A percentile compares a stretch with the other conserved stretches of the same genome.
These are phyloP conservation scores for Psittacara wagleri DNA, from an alignment of 2,113 vertebrate species.

Conservation along the genomic window DNA sequence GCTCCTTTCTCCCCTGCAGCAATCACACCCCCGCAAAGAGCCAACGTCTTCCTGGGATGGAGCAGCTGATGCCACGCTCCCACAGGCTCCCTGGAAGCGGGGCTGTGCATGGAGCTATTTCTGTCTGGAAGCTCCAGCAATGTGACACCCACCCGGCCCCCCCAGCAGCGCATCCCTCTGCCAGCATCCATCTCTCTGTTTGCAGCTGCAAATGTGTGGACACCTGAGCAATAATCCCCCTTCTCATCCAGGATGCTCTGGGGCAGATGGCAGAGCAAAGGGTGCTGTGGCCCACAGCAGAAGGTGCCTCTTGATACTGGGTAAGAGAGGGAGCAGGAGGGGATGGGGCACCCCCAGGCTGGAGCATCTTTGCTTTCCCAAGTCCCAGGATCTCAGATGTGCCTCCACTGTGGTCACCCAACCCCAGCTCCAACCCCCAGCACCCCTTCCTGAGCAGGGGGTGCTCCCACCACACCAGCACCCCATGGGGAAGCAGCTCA, in stretches of 20 bases:
- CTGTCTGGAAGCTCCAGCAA: not conserved
- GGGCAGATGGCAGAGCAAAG: not conserved
- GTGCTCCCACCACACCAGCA: fast-evolving
- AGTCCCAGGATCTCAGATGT: fast-evolving
- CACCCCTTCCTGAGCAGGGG: not conserved
- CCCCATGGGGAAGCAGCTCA: fast-evolving
- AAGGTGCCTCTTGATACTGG: not conserved
- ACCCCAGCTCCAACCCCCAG: not conserved
- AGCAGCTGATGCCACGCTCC: not conserved
- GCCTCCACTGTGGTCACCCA: not conserved
- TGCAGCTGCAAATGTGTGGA: not conserved
- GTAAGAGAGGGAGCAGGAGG: not conserved
- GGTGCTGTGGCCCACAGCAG: not conserved
- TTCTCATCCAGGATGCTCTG: not conserved
- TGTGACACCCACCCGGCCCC: not conserved
- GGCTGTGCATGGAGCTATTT: not conserved
- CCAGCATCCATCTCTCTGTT: not conserved
- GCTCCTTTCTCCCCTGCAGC: not conserved
- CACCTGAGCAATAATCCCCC: not conserved
- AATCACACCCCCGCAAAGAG: fast-evolving
- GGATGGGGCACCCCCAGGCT: fast-evolving
- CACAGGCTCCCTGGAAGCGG: not conserved
- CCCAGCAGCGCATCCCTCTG: not conserved
- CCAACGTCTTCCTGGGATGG: not conserved
- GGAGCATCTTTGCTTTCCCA: not conserved